These are phyloP conservation scores for Dipus sagitta DNA, from an alignment of 2,797 vertebrate genomes.

Conservation along the genomic window DNA sequence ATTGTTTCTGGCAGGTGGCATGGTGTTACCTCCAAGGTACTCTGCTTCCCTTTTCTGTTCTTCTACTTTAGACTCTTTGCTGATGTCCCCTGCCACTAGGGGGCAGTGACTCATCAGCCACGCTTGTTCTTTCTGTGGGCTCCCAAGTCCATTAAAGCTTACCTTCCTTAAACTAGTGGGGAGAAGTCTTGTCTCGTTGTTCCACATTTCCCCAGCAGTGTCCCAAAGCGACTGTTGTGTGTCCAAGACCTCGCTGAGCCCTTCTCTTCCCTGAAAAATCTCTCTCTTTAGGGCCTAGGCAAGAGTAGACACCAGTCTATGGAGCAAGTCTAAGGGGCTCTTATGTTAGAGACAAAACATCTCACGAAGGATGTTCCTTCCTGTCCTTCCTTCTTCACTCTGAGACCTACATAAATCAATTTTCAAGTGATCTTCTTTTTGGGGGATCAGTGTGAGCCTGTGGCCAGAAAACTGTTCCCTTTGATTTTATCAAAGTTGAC, in stretches of 20 bases:
- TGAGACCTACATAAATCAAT: background rate
- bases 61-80: background rate
- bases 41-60: background rate
- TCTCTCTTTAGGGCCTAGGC: background rate
- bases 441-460: background rate
- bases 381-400: background rate
- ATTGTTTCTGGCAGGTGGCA: background rate
- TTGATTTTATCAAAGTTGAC: background rate
- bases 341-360: background rate
- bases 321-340: background rate
- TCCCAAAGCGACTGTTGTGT: background rate
- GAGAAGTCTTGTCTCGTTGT: background rate
- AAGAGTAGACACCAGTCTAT: background rate
- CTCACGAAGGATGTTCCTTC: background rate
- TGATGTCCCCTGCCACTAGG: background rate
- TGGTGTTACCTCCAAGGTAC: background rate
- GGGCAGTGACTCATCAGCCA: slow-evolving; percentile 41
- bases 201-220: background rate
- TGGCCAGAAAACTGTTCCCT: background rate
- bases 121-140: background rate
- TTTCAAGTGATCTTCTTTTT: background rate
- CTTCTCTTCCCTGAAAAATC: background rate
- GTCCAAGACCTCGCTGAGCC: background rate
- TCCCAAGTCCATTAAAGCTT: background rate
- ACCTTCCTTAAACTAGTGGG: background rate